Evolutionary conservation across 2,888 invertebrate species (phyloP).

Genomic region (Cheilosia urbana): DNA sequence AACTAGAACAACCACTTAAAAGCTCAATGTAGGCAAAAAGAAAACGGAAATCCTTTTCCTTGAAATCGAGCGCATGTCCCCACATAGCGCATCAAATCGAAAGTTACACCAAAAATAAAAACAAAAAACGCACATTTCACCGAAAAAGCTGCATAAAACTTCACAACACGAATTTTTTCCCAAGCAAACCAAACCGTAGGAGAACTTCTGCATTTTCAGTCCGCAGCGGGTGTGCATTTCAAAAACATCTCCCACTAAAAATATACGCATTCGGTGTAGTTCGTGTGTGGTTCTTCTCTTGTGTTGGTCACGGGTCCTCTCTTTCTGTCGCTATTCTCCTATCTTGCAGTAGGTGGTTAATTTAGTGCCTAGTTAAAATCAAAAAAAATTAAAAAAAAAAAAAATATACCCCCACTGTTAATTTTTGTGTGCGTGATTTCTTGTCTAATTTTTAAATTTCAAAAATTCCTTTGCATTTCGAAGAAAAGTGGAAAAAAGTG

Average conservation of each 20-base stretch:
- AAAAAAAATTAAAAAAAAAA: slow-evolving; percentile 24
- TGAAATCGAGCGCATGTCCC: slow-evolving; percentile 59
- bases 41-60: slow-evolving; percentile 37
- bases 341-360: slow-evolving; percentile 47
- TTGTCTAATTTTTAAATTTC: slow-evolving; percentile 2
- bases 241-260: slow-evolving; percentile 79
- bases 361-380: slow-evolving; percentile 36
- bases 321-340: slow-evolving; percentile 39
- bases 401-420: slow-evolving; percentile 10
- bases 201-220: slow-evolving; percentile 81
- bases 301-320: slow-evolving; percentile 54
- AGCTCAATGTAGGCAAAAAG: slow-evolving; percentile 42
- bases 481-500: slow-evolving; percentile 55
- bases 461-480: slow-evolving; percentile 37
- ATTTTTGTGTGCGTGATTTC: slow-evolving; percentile 10
- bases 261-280: slow-evolving; percentile 55
- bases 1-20: slow-evolving; percentile 51
- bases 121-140: slow-evolving; percentile 50
- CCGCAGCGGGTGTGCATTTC: slow-evolving; percentile 83
- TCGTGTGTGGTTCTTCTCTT: slow-evolving; percentile 67
- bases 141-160: slow-evolving; percentile 69
- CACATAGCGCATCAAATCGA: slow-evolving; percentile 61
- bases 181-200: slow-evolving; percentile 48
- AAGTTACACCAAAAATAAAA: slow-evolving; percentile 53
- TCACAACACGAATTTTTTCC: slow-evolving; percentile 45